Conservation (phyloP, 2,113 vertebrate species). For the Myrmecobius fasciatus region DNA sequence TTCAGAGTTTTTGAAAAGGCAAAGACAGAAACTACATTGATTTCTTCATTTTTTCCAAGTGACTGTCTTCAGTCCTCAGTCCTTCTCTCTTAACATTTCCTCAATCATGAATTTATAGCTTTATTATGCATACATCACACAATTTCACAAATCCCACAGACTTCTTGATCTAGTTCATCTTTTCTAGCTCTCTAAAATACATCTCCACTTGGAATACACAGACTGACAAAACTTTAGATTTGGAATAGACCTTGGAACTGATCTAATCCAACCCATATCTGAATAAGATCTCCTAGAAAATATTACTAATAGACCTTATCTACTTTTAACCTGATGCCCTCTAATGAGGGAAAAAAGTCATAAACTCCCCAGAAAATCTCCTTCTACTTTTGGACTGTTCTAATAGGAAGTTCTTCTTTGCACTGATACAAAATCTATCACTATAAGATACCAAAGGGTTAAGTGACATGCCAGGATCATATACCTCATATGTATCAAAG, state of each 20-base stretch:
- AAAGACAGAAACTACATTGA: not conserved
- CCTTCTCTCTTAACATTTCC: not conserved
- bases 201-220: not conserved
- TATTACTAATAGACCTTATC: not conserved
- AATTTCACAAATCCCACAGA: not conserved
- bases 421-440: not conserved
- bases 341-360: not conserved
- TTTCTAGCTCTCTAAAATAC: not conserved
- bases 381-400: not conserved
- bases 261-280: not conserved
- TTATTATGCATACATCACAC: not conserved
- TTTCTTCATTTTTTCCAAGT: not conserved
- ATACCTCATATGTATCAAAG: too few species aligned
- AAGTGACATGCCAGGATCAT: not conserved
- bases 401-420: not conserved
- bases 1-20: not conserved
- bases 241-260: not conserved
- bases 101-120: not conserved
- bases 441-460: not conserved
- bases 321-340: not conserved
- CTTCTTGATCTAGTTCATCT: not conserved
- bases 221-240: not conserved
- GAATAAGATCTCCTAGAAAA: not conserved
- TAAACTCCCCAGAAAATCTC: not conserved
- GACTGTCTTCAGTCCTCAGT: not conserved